Evolutionary conservation across 1,140 invertebrate species (phyloP), one percentile per base, ranked within the genome.

Genomic region (Hestina assimilis): DNA sequence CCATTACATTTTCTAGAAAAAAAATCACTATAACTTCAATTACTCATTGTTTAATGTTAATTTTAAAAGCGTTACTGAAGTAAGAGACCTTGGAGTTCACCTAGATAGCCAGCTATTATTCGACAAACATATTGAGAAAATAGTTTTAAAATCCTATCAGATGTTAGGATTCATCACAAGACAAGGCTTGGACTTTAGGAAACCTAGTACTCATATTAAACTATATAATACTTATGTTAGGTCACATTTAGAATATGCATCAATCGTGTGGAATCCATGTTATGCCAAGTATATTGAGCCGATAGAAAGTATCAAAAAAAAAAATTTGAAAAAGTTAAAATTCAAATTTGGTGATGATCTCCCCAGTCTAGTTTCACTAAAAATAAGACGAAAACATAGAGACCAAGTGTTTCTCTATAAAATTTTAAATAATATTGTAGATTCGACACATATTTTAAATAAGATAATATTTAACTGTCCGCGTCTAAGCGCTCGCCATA

Each of bases 81-180:
- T n/a, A n/a, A n/a, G n/a, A n/a, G n/a, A n/a, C n/a, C n/a, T n/a
- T n/a, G n/a, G n/a, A n/a, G n/a, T n/a, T n/a, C n/a, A n/a, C n/a
- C n/a, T n/a, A n/a, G n/a, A n/a, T n/a, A n/a, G n/a, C n/a, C n/a
- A 40, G 8, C 19, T 40, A 11, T 4, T 40, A 17, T 40, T 40
- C 41, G 41, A 43, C 12, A 43, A 43, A n/a, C 41, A 43, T 24
- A 43, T 43, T 43, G 21, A 43, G 21, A 43, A 26, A 43, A 24
- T 43, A 24, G 21, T 24, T 7, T 12, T 43, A 11, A 43, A 43
- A 11, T 24, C 33, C 4, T 35, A 35, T 35, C n/a, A n/a, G n/a
- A n/a, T n/a, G n/a, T n/a, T n/a, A n/a, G n/a, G n/a, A n/a, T n/a
- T n/a, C n/a, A n/a, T 35, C 4, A 14, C 6, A 14, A n/a, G 33